Evolutionary conservation across 2,113 vertebrate species (phyloP), one percentile per base, ranked within the genome.

Genomic region (Cyprinus carpio): DNA sequence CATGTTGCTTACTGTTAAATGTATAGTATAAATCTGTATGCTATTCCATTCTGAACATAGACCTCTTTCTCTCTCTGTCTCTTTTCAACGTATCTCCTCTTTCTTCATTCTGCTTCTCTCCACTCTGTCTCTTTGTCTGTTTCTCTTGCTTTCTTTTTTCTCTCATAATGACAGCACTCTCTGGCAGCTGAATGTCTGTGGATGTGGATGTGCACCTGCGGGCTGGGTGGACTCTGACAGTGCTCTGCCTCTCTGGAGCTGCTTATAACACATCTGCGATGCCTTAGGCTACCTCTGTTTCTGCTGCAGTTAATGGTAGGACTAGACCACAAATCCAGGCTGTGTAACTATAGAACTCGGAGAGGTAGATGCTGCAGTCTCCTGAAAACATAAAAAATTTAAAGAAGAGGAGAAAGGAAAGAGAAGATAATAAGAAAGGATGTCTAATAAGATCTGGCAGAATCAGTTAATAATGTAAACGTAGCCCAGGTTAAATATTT

Each of bases 151-250:
- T 23, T 72, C 20, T n/a, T 34, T 40, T 40, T n/a, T 71, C 20
- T 72, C 34, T 72, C 34, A 43, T 72, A n/a, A 37, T n/a, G 69
- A 25, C 56, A 40, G 20, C 54, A 13, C 20, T 78, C 31, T 78
- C 6, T n/a, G 23, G 20, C 75, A 56, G 75, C 49, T 34, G 74
- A 31, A 31, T 78, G 31, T 78, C 12, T 60, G 49, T 78, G 51
- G 29, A n/a, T 60, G 76, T 78, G 76, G 29, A n/a, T 60, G 76
- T 78, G 76, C 76, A 78, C 76, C 76, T 78, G 76, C 34, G 54
- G 54, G 56, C 34, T 62, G 31, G 51, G 54, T 78, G 76, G 76
- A 11, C 31, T 77, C 27, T 60, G 54, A 58, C 76, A 78, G 76
- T n/a, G 13, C 20, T 79, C 34, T 37, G 54, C 13, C 56, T 62